Evolutionary conservation across 1,140 invertebrate species (phyloP).

Genomic region (Melanaphis sacchari): DNA sequence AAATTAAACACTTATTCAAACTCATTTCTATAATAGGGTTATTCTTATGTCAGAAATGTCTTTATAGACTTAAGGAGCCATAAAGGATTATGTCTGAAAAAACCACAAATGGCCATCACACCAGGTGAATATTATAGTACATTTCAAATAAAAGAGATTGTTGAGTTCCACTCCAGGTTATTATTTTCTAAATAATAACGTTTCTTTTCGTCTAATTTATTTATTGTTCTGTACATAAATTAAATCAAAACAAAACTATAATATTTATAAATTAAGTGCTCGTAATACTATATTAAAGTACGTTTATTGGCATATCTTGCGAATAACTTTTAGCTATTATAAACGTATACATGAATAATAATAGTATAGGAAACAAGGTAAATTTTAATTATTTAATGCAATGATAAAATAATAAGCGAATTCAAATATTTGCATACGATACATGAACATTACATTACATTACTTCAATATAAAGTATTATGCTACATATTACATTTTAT

Average conservation of each 20-base stretch:
- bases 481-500: not conserved
- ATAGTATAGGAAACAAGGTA: not conserved
- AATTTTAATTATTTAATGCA: not conserved
- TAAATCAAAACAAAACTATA: not conserved
- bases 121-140: not conserved
- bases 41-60: not conserved
- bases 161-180: not conserved
- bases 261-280: not conserved
- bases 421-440: not conserved
- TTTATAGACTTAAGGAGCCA: not conserved
- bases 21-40: not conserved
- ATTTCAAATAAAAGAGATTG: not conserved
- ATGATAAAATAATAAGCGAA: not conserved
- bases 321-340: not conserved
- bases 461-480: not conserved
- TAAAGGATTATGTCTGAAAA: not conserved
- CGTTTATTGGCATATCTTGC: not conserved
- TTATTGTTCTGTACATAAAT: not conserved
- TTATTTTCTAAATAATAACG: not conserved
- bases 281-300: not conserved
- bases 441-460: not conserved
- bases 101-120: not conserved
- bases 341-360: not conserved
- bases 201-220: not conserved
- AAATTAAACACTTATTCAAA: not conserved